These are phyloP conservation scores for Limenitis camilla DNA, from an alignment of 2,888 invertebrate species.

Conservation along the genomic window DNA sequence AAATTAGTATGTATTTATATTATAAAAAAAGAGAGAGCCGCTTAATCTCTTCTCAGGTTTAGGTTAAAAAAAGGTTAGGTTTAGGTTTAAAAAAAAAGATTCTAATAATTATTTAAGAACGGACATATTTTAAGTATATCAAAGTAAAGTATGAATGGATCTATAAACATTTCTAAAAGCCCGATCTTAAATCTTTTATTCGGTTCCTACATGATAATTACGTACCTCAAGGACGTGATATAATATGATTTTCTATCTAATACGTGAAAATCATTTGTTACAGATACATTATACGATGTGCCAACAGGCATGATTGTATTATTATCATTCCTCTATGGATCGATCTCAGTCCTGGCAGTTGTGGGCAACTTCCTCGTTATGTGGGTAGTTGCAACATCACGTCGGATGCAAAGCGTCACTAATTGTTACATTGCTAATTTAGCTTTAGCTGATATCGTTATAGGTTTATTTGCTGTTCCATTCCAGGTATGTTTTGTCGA, in stretches of 20 bases:
- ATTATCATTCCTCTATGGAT: slow-evolving; percentile 85
- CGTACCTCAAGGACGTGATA: too few species aligned
- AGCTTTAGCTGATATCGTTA: slow-evolving; percentile 89
- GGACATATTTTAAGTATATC: too few species aligned
- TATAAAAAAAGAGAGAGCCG: too few species aligned
- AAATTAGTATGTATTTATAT: too few species aligned
- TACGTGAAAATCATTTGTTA: slow-evolving; percentile 4
- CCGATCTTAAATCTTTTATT: too few species aligned
- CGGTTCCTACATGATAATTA: too few species aligned
- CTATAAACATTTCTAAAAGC: too few species aligned
- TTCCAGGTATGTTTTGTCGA: slow-evolving; percentile 72
- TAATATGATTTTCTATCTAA: not conserved
- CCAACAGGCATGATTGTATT: slow-evolving; percentile 82
- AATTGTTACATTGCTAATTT: slow-evolving; percentile 91
- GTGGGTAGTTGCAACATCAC: slow-evolving; percentile 85
- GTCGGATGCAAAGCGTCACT: slow-evolving; percentile 87
- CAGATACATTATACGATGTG: slow-evolving; percentile 81
- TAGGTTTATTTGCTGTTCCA: slow-evolving; percentile 89
- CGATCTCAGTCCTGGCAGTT: slow-evolving; percentile 86
- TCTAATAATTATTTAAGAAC: too few species aligned
- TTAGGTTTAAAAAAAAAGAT: too few species aligned
- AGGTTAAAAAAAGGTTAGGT: too few species aligned
- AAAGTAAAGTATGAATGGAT: too few species aligned
- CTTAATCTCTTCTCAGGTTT: too few species aligned
- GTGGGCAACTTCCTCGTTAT: slow-evolving; percentile 90